phyloP scores from a whole-genome alignment of 2,113 vertebrate genomes.

The Oenanthe oenanthe region DNA sequence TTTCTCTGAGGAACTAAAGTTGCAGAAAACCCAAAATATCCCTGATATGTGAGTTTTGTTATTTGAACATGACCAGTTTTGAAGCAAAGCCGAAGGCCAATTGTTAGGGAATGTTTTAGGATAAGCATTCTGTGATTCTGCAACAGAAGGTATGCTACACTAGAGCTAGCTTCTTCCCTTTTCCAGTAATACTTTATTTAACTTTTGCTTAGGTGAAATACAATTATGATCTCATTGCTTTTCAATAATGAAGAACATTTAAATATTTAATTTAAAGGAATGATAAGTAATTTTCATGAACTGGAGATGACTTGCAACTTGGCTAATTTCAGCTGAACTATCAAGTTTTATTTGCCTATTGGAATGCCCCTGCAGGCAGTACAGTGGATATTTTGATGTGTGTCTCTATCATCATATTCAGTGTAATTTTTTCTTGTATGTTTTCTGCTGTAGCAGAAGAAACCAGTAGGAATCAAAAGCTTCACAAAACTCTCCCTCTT shows the following conservation, averaged over 20 bases:
- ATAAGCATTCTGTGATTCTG: background rate
- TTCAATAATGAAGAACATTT: slow-evolving; percentile 5
- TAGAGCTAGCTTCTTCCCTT: background rate
- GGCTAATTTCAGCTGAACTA: background rate
- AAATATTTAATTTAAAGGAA: slow-evolving; percentile 36
- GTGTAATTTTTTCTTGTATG: background rate
- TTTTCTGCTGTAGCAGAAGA: background rate
- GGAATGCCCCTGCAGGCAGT: background rate
- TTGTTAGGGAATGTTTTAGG: background rate
- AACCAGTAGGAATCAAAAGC: background rate
- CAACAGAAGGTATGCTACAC: background rate
- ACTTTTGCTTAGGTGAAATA: background rate
- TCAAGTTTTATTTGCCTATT: background rate
- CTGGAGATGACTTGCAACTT: background rate
- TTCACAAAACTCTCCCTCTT: background rate
- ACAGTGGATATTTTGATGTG: background rate
- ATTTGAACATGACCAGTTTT: background rate
- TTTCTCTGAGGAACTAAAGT: background rate
- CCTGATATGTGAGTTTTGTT: background rate
- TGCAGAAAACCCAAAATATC: background rate
- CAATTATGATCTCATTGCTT: background rate
- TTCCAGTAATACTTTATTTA: background rate
- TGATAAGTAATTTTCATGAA: background rate
- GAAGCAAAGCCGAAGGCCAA: background rate
- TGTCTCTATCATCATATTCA: background rate